phyloP scores from a whole-genome alignment of 2,888 invertebrate species.

The Limnephilus marmoratus region DNA sequence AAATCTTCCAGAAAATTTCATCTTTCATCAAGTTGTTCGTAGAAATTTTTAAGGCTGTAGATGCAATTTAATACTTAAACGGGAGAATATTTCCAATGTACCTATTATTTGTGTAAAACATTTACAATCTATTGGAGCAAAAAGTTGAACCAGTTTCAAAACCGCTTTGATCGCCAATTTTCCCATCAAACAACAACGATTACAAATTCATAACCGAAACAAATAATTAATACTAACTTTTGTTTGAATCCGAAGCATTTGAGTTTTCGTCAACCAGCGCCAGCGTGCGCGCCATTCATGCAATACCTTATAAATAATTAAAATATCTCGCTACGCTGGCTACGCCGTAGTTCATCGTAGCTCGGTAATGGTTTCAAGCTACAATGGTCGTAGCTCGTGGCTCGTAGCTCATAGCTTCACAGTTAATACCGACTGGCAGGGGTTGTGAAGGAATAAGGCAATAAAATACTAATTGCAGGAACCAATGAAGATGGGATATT shows the following conservation, averaged over 20 bases:
- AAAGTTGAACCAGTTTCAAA: neutral
- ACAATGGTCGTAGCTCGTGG: conserved; percentile 6
- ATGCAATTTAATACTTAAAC: neutral
- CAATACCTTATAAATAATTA: conserved; percentile 24
- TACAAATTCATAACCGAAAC: neutral
- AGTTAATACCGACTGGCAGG: neutral
- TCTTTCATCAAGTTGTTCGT: neutral
- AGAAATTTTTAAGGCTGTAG: neutral
- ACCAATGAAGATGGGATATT: neutral
- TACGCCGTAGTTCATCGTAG: conserved; percentile 7
- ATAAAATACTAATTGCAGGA: conserved; percentile 10
- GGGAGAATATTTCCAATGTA: neutral
- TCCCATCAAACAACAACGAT: neutral
- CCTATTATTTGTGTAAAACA: neutral
- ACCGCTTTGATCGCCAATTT: neutral
- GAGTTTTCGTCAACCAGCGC: neutral
- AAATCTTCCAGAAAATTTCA: neutral
- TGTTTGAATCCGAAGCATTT: neutral
- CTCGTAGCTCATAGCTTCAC: neutral
- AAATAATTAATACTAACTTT: neutral
- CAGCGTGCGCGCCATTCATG: neutral
- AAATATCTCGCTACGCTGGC: conserved; percentile 33
- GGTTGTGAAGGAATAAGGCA: neutral
- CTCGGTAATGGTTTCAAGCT: conserved; percentile 3
- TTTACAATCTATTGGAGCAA: neutral